Percentiles rank a stretch among this genome's conserved stretches.
Evolutionary conservation across 2,797 vertebrate species (phyloP).

Genomic region (Numenius phaeopus): DNA sequence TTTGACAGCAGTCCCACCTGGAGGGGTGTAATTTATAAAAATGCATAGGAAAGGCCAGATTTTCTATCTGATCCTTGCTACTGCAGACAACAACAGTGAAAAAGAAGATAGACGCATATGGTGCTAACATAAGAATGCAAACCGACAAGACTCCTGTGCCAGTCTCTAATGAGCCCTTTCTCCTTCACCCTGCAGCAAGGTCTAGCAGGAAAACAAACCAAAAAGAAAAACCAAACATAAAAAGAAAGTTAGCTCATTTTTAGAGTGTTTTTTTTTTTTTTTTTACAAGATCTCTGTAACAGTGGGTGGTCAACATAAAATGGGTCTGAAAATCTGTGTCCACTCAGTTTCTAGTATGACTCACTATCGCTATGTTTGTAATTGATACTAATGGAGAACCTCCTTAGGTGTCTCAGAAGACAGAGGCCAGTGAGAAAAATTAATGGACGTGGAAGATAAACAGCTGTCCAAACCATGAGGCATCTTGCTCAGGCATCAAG

Average conservation of each 20-base stretch:
- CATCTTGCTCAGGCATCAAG: background rate
- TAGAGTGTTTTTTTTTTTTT: background rate
- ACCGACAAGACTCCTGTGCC: background rate
- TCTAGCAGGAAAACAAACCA: background rate
- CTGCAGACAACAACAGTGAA: background rate
- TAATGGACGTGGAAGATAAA: background rate
- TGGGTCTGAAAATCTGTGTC: background rate
- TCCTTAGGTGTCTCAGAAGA: background rate
- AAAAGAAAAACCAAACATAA: background rate
- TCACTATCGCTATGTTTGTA: background rate
- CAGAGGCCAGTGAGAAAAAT: background rate
- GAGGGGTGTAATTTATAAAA: background rate
- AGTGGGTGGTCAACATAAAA: background rate
- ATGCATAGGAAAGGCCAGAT: background rate
- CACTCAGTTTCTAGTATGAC: background rate
- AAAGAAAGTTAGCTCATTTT: background rate
- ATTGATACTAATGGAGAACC: background rate
- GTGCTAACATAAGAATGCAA: background rate
- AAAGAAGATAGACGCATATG: background rate
- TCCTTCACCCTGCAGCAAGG: background rate
- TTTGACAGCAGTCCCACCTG: background rate
- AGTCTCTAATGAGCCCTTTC: background rate
- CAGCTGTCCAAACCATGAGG: background rate
- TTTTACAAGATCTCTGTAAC: background rate
- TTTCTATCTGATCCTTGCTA: background rate